Percentiles rank a stretch among this genome's conserved stretches.
phyloP scores from a whole-genome alignment of 2,113 vertebrate species.

The Otocyon megalotis region DNA sequence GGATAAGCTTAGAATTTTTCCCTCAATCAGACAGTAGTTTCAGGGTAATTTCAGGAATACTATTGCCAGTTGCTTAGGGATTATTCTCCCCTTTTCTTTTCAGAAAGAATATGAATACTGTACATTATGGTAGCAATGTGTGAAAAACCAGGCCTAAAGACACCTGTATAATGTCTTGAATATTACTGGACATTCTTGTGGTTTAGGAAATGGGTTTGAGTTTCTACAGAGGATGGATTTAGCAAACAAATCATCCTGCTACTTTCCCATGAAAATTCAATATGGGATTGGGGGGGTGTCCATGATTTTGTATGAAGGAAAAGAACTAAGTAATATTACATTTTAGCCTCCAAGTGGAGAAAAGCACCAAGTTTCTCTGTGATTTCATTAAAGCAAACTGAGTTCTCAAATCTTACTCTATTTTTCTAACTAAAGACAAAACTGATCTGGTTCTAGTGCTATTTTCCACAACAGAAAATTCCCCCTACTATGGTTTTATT shows the following conservation, averaged over 20 bases:
- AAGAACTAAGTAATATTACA: neutral
- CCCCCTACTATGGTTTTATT: neutral
- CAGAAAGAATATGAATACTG: neutral
- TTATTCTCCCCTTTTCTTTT: neutral
- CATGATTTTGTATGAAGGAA: conserved; percentile 45
- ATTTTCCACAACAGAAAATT: conserved; percentile 34
- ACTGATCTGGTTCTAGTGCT: conserved; percentile 34
- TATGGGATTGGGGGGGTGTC: neutral
- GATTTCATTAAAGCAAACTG: conserved; percentile 46
- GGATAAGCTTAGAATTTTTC: neutral
- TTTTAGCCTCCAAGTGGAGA: conserved; percentile 36
- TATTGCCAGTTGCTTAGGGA: neutral
- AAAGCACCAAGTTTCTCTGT: conserved; percentile 56
- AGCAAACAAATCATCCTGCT: conserved; percentile 26
- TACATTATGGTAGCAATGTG: neutral
- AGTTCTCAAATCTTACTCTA: neutral
- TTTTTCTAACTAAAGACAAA: conserved; percentile 51
- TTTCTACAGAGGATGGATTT: neutral
- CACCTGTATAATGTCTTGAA: neutral
- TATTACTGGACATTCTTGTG: neutral
- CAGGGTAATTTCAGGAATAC: neutral
- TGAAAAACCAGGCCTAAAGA: neutral
- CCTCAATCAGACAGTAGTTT: neutral
- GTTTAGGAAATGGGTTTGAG: neutral
- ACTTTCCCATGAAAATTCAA: neutral